Evolutionary conservation across 2,888 invertebrate species (phyloP).

Genomic region (Aquatica leii): DNA sequence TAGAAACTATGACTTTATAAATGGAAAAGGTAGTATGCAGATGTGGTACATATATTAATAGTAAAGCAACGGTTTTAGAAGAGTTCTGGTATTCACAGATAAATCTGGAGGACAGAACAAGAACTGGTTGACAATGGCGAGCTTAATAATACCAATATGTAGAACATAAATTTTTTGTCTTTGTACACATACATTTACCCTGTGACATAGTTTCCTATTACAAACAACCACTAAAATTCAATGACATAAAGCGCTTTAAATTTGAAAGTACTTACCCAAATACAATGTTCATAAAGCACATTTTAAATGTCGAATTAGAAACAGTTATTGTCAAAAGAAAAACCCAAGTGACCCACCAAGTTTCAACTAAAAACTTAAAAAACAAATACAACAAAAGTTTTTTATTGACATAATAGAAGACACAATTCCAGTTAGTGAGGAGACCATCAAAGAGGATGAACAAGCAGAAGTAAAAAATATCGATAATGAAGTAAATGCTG

Average conservation of each 20-base stretch:
- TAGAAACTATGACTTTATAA: background rate
- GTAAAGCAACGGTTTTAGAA: background rate
- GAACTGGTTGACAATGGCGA: background rate
- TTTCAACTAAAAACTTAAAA: slow-evolving; percentile 4
- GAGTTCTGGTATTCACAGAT: background rate
- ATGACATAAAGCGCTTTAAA: slow-evolving; percentile 3
- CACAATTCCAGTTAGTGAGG: background rate
- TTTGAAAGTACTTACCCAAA: slow-evolving; percentile 4
- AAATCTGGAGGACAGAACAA: background rate
- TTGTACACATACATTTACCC: background rate
- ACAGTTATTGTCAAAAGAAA: background rate
- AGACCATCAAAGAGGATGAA: background rate
- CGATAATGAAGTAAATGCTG: background rate
- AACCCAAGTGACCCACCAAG: background rate
- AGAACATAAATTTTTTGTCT: background rate
- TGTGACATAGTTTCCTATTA: background rate
- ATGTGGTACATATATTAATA: background rate
- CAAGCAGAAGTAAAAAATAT: background rate
- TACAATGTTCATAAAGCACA: background rate
- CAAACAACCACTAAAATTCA: background rate
- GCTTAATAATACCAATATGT: background rate
- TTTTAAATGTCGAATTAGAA: background rate
- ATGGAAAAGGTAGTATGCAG: background rate
- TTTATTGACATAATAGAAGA: background rate
- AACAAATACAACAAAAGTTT: background rate